Conservation (phyloP, 2,888 invertebrate species). For the Mechanitis messenoides region DNA sequence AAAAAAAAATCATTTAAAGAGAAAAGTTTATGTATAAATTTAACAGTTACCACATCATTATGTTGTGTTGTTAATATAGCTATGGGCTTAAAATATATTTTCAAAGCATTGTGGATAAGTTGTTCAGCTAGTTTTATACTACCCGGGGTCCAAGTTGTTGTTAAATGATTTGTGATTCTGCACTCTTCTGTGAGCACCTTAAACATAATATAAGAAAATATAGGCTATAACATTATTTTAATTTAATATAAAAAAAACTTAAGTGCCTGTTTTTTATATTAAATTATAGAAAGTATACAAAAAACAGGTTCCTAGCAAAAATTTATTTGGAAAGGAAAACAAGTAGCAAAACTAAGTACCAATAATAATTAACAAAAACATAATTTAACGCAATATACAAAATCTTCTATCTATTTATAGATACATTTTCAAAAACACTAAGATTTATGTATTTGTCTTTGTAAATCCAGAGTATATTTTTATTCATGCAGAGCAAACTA, state of each 20-base stretch:
- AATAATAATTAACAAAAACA: too few species aligned
- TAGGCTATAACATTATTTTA: too few species aligned
- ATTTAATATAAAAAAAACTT: too few species aligned
- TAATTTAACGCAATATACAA: too few species aligned
- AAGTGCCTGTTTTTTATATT: too few species aligned
- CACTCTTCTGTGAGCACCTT: constrained; percentile 35
- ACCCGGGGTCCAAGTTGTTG: constrained; percentile 41
- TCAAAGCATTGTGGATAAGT: constrained; percentile 37
- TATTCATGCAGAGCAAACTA: not conserved
- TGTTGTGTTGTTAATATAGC: constrained; percentile 42
- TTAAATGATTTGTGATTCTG: constrained; percentile 36
- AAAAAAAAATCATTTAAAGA: not conserved
- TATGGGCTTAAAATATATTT: constrained; percentile 41
- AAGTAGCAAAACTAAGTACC: too few species aligned
- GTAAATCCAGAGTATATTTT: not conserved
- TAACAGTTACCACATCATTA: constrained; percentile 50
- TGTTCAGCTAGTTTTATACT: constrained; percentile 38
- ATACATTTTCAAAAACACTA: not conserved
- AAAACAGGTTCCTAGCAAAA: too few species aligned
- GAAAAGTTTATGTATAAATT: not conserved
- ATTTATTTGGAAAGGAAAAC: too few species aligned
- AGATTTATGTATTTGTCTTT: not conserved
- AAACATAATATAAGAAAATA: too few species aligned
- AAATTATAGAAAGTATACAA: too few species aligned
- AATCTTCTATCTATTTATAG: too few species aligned